Evolutionary conservation across 2,113 vertebrate genomes (phyloP), one percentile per base, ranked within the genome.

Genomic region (Trachemys scripta): DNA sequence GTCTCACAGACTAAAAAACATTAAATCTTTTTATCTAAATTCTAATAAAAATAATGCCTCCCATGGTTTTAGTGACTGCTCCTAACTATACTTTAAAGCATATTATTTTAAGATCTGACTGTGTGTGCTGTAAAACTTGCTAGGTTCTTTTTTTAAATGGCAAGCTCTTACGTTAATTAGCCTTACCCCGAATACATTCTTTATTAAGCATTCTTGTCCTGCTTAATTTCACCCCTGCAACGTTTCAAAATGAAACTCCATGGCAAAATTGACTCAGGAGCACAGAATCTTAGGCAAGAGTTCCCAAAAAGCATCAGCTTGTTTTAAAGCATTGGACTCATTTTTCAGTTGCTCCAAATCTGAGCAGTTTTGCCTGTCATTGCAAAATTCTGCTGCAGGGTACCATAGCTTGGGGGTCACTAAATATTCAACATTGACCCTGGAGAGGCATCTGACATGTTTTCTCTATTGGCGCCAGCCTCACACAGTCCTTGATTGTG

Each of bases 31-130:
- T 95, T 88, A 96, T 97, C 94, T 95, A 92, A 98, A 98, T 93
- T 98, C 97, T 97, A 98, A 98, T 98, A 98, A 98, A 98, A 98
- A 96, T 97, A 95, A 91, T 97, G 93, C 97, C 97, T 96, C 90
- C 87, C 81, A 19, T 95, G 96, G 95, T 96, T 98, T 96, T 95
- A 96, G 89, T 97, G 96, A 92, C 91, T 96, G 65, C 92, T 96
- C 96, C 94, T 91, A 95, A 94, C 1, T 79, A 93, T 95, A 96
- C 75, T 94, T 96, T 89, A 95, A 93, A 93, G 89, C 51, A 93
- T 62, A 59, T 97, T 97, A 97, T 95, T 98, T 94, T 92, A 97
- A 97, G 94, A 94, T 90, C 90, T 89, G 76, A 42, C 69, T 93
- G 83, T 94, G 80, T 92, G 80, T 20, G 2, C 50, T 50, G 89